Evolutionary conservation across 2,888 invertebrate species (phyloP).

Genomic region (Carcina quercana): DNA sequence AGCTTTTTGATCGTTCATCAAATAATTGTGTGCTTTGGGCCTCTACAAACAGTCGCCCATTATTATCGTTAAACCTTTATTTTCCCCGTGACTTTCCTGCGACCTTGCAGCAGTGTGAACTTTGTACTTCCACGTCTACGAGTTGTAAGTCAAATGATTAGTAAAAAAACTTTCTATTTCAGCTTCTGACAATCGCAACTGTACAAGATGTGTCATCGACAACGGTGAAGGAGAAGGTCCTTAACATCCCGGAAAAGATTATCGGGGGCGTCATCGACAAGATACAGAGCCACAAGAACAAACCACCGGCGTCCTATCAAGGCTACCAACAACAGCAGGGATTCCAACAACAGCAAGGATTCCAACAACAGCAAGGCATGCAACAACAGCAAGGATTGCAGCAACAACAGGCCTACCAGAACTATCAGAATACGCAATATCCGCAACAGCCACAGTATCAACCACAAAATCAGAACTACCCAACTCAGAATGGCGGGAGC

Average conservation of each 20-base stretch:
- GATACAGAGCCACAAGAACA: conserved; percentile 58
- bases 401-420: conserved; percentile 28
- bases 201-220: conserved; percentile 16
- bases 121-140: too few relatives aligned
- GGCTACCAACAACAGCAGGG: conserved; percentile 13
- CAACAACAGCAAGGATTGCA: conserved; percentile 22
- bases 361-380: conserved; percentile 26
- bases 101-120: too few relatives aligned
- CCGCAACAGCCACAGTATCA: conserved; percentile 25
- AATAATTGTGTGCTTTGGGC: too few relatives aligned
- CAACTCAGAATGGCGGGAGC: conserved; percentile 14
- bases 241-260: conserved; percentile 58
- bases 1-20: too few relatives aligned
- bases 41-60: too few relatives aligned
- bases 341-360: conserved; percentile 26
- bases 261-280: conserved; percentile 64
- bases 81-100: too few relatives aligned
- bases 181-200: conserved; percentile 28
- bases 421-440: too few relatives aligned
- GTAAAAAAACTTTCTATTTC: conserved; percentile 14
- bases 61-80: too few relatives aligned
- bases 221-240: conserved; percentile 36
- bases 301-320: conserved; percentile 27
- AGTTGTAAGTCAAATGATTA: too few relatives aligned
- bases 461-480: conserved; percentile 25